These are phyloP conservation scores for Lepidochrysops patricia DNA, from an alignment of 2,888 invertebrate species.

Conservation along the genomic window DNA sequence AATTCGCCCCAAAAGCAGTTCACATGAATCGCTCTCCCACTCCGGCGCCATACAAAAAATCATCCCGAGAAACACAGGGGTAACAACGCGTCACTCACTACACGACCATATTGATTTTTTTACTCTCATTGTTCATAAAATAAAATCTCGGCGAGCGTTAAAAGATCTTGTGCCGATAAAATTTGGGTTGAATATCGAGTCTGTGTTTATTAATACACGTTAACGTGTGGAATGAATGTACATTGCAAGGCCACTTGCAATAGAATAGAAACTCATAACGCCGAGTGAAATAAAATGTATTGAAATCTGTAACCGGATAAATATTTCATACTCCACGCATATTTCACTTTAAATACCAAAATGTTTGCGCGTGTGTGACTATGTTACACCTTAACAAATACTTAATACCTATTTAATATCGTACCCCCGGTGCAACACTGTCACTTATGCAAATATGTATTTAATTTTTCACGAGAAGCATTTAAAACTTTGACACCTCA, in stretches of 20 bases:
- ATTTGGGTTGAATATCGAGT: constrained; percentile 67
- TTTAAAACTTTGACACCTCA: too few species aligned
- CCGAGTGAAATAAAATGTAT: constrained; percentile 62
- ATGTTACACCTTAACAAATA: too few species aligned
- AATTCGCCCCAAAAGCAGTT: constrained; percentile 75
- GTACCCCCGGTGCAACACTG: too few species aligned
- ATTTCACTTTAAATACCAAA: constrained; percentile 11
- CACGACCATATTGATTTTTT: constrained; percentile 72
- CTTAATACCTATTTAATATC: too few species aligned
- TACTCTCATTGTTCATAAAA: constrained; percentile 65
- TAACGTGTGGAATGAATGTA: constrained; percentile 72
- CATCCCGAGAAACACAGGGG: constrained; percentile 74
- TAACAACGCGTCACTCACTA: constrained; percentile 65
- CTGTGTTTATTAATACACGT: constrained; percentile 70
- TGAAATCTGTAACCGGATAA: constrained; percentile 13
- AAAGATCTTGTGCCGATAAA: constrained; percentile 59
- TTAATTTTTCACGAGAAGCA: too few species aligned
- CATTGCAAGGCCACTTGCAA: constrained; percentile 65
- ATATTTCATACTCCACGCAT: constrained; percentile 9
- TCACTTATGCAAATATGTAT: too few species aligned
- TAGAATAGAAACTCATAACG: constrained; percentile 68
- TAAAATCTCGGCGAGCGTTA: constrained; percentile 54
- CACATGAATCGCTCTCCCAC: constrained; percentile 72
- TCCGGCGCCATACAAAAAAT: constrained; percentile 69
- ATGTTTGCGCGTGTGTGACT: too few species aligned